Conservation (phyloP, 2,888 invertebrate species). For the Melipona beecheii region DNA sequence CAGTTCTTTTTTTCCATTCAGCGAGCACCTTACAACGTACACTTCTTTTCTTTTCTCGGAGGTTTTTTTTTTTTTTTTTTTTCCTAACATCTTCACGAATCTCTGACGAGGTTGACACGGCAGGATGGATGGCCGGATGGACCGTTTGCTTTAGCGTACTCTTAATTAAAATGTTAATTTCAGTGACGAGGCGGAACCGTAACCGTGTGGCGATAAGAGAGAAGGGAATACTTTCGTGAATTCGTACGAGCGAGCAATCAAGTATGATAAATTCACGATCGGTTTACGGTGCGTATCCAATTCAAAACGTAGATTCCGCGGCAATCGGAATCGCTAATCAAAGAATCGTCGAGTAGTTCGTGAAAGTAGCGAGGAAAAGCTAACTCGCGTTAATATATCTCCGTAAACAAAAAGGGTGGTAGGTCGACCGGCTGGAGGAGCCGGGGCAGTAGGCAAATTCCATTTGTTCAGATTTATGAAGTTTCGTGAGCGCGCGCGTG, state of each 20-base stretch:
- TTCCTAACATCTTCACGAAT: slow-evolving; percentile 40
- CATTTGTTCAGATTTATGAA: slow-evolving; percentile 51
- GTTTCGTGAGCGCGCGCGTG: background rate
- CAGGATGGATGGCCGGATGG: slow-evolving; percentile 4
- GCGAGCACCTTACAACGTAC: background rate
- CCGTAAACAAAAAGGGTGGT: slow-evolving; percentile 36
- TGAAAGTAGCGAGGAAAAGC: slow-evolving; percentile 19
- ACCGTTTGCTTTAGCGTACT: slow-evolving; percentile 43
- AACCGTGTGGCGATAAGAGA: background rate
- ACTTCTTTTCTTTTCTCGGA: background rate
- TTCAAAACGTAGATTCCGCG: slow-evolving; percentile 28
- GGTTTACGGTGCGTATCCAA: slow-evolving; percentile 21
- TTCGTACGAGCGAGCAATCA: slow-evolving; percentile 14
- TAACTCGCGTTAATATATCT: slow-evolving; percentile 46
- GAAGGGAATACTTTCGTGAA: slow-evolving; percentile 31
- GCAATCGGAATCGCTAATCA: slow-evolving; percentile 62
- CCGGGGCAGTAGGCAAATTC: slow-evolving; percentile 18
- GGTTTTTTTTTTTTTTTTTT: slow-evolving; percentile 1
- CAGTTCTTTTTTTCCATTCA: background rate
- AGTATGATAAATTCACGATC: slow-evolving; percentile 48
- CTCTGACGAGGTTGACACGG: slow-evolving; percentile 43
- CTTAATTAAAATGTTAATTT: slow-evolving; percentile 77
- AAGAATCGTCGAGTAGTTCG: slow-evolving; percentile 36
- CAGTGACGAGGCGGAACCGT: slow-evolving; percentile 50
- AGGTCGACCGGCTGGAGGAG: background rate